Base-by-base conservation (phyloP, 2,797 vertebrate genomes). In the Cichlasoma orientale region DNA sequence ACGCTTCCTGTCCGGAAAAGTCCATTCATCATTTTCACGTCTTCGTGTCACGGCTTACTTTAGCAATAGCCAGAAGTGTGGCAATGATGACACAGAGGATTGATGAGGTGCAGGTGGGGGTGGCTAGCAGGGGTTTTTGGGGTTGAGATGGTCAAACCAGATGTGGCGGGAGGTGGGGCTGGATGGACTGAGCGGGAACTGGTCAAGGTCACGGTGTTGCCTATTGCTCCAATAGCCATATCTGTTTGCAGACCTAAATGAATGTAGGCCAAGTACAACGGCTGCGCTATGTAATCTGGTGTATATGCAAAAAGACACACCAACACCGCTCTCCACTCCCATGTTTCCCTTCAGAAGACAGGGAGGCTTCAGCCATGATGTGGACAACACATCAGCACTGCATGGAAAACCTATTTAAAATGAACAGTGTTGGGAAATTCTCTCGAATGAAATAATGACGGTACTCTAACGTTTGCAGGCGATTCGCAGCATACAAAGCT, bases 1-100 rank as follows among this genome's bases (percentile, higher is more conserved):
- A 88, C 47, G 85, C 87, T 93, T 95, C 94, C 95, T 94, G 93
- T 93, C 92, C 85, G 92, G 94, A 94, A 95, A 95, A 94, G 84
- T 93, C 90, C 92, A 96, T 96, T 94, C 88, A 95, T 96, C 95
- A 96, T 94, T 94, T 94, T 94, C 91, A 93, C 92, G 71, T 95
- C 93, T 93, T 82, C 10, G 81, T 90, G 92, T 95, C 94, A 92
- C 23, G 87, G 90, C 90, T 94, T 93, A 94, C 91, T 95, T 94
- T 95, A 92, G 93, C 93, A 86, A 93, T 90, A 83, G 93, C 88
- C 83, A 86, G 89, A 90, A 92, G 91, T 92, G 94, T 94, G 92
- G 92, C 92, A 90, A 94, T 77, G 93, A 94, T 92, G 93, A 95
- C 95, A 95, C 85, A 3, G 25, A 94, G 88, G 94, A 95, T 95